Evolutionary conservation across 2,888 invertebrate species (phyloP).

Genomic region (Doris montereyensis): DNA sequence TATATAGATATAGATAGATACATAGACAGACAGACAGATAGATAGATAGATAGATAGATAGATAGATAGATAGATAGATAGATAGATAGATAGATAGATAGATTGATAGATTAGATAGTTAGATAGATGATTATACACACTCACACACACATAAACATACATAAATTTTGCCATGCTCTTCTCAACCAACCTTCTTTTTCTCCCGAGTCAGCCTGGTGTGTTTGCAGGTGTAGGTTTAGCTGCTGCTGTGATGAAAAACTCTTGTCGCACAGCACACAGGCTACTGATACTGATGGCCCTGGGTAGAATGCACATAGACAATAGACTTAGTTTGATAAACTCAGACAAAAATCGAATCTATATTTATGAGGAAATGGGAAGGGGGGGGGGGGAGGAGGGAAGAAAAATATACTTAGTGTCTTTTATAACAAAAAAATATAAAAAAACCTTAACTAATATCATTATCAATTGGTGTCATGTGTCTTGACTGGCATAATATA

Average conservation of each 20-base stretch:
- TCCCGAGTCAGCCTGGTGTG: constrained; percentile 49
- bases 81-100: not conserved
- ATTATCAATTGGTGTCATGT: too few relatives aligned
- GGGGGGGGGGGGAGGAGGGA: not conserved
- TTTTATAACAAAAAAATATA: too few relatives aligned
- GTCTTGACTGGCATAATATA: too few relatives aligned
- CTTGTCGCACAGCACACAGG: constrained; percentile 39
- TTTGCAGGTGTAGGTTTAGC: constrained; percentile 49
- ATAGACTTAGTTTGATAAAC: too few relatives aligned
- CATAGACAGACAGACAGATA: constrained; percentile 8
- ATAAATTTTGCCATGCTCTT: too few relatives aligned
- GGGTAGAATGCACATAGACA: not conserved
- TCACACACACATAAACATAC: too few relatives aligned
- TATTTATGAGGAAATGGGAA: not conserved
- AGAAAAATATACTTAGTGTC: not conserved
- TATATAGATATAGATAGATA: constrained; percentile 6
- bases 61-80: not conserved
- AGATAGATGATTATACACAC: too few relatives aligned
- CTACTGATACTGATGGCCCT: constrained; percentile 8
- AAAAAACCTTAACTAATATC: too few relatives aligned
- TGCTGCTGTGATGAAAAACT: constrained; percentile 43
- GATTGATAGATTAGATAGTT: not conserved
- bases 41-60: constrained; percentile 6
- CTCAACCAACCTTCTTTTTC: not conserved
- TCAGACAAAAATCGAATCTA: not conserved